Conservation (phyloP, 1,140 invertebrate species). For the Sinonovacula constricta region DNA sequence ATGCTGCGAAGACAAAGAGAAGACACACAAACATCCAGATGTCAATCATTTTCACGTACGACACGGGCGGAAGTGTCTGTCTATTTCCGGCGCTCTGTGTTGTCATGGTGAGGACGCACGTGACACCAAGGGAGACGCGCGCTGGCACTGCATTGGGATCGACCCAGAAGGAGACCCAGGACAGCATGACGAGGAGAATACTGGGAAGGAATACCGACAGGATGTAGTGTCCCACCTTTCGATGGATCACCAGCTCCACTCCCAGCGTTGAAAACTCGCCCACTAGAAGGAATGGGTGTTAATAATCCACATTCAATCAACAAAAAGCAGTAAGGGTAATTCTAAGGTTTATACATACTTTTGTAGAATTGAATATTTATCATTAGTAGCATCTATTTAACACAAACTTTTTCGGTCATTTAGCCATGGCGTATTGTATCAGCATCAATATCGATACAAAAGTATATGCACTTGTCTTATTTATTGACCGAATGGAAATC, state of each 20-base stretch:
- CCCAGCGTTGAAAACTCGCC: constrained; percentile 60
- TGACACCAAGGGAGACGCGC: constrained; percentile 81
- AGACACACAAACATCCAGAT: constrained; percentile 95
- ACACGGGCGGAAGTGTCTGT: constrained; percentile 56
- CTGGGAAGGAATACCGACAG: constrained; percentile 95
- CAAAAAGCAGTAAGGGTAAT: too few species aligned
- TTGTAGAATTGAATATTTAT: too few species aligned
- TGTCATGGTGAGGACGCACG: constrained; percentile 66
- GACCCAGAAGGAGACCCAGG: constrained; percentile 97
- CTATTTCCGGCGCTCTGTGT: constrained; percentile 54
- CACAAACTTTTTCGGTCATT: too few species aligned
- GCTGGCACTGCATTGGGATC: constrained; percentile 83
- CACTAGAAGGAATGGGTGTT: too few species aligned
- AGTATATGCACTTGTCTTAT: too few species aligned
- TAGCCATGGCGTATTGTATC: too few species aligned
- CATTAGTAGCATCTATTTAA: too few species aligned
- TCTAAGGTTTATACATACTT: too few species aligned
- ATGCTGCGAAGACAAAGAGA: constrained; percentile 90
- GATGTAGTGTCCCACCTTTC: constrained; percentile 88
- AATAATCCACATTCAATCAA: too few species aligned
- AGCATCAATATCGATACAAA: too few species aligned
- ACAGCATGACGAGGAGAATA: constrained; percentile 94
- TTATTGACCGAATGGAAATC: too few species aligned
- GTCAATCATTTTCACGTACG: constrained; percentile 86
- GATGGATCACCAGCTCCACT: constrained; percentile 52